phyloP scores from a whole-genome alignment of 1,140 invertebrate species.

The Battus philenor region DNA sequence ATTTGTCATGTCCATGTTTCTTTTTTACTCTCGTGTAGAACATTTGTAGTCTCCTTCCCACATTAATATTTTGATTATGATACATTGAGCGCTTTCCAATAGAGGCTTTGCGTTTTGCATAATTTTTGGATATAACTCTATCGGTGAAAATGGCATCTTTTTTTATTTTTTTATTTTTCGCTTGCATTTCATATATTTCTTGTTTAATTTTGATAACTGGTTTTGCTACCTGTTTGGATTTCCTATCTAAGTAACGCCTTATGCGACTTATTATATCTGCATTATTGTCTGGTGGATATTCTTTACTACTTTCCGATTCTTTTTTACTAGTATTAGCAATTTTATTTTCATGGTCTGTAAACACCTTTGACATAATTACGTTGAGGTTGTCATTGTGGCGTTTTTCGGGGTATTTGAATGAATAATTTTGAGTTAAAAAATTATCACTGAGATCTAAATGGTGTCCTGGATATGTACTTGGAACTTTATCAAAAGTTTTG shows the following conservation, averaged over 20 bases:
- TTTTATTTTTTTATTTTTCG: slow-evolving; percentile 21
- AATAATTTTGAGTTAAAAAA: slow-evolving; percentile 28
- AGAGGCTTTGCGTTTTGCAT: slow-evolving; percentile 4
- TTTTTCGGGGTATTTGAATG: slow-evolving; percentile 13
- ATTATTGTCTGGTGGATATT: slow-evolving; percentile 25
- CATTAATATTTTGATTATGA: slow-evolving; percentile 9
- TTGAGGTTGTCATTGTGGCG: neutral
- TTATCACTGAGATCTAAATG: slow-evolving; percentile 45
- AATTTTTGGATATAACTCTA: slow-evolving; percentile 5
- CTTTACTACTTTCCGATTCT: slow-evolving; percentile 20
- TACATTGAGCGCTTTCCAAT: slow-evolving; percentile 17
- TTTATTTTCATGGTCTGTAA: slow-evolving; percentile 5
- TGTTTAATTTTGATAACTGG: slow-evolving; percentile 26
- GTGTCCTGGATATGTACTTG: slow-evolving; percentile 47
- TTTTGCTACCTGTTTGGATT: slow-evolving; percentile 30
- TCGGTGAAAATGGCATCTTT: slow-evolving; percentile 14
- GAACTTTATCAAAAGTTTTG: slow-evolving; percentile 34
- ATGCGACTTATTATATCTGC: slow-evolving; percentile 50
- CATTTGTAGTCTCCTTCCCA: slow-evolving; percentile 24
- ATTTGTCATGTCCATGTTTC: slow-evolving; percentile 22
- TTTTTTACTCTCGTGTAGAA: slow-evolving; percentile 25
- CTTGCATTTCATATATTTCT: slow-evolving; percentile 25
- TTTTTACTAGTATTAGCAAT: slow-evolving; percentile 21
- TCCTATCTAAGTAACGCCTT: slow-evolving; percentile 46
- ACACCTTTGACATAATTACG: neutral